Percentiles rank a stretch among this genome's conserved stretches.
Conservation (phyloP, 2,888 invertebrate species). For the Acleris emargana region DNA sequence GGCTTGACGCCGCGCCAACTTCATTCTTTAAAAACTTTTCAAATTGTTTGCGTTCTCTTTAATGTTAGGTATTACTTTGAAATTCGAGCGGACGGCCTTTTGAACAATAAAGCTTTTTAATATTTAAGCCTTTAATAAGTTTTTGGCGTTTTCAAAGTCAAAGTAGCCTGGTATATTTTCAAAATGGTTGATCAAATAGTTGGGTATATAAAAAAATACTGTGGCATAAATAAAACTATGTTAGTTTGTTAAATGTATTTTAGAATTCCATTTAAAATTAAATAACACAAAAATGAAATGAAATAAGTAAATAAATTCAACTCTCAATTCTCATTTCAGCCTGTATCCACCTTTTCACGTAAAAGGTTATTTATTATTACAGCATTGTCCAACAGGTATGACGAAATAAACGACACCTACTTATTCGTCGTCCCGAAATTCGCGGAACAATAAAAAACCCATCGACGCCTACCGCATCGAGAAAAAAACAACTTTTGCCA, state of each 20-base stretch:
- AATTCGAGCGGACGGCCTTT: constrained; percentile 18
- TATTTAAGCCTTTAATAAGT: neutral
- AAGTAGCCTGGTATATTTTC: no score
- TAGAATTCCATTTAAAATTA: no score
- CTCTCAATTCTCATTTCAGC: no score
- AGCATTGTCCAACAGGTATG: constrained; percentile 5
- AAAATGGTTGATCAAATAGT: no score
- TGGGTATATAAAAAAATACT: no score
- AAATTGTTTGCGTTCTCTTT: constrained; percentile 34
- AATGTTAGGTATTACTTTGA: constrained; percentile 33
- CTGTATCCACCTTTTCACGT: neutral
- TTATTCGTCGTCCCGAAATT: constrained; percentile 54
- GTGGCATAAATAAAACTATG: no score
- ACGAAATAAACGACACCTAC: constrained; percentile 30
- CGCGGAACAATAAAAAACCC: constrained; percentile 65
- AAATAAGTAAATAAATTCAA: no score
- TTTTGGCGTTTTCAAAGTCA: neutral
- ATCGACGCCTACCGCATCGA: constrained; percentile 72
- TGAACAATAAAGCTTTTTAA: constrained; percentile 4
- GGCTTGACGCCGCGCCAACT: constrained; percentile 58
- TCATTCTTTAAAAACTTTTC: constrained; percentile 44
- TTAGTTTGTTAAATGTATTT: no score
- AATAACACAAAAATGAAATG: no score
- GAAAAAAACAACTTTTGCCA: constrained; percentile 63
- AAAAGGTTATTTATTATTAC: constrained; percentile 1